Conservation (phyloP, 2,888 invertebrate species). For the Lasioglossum oenotherae region DNA sequence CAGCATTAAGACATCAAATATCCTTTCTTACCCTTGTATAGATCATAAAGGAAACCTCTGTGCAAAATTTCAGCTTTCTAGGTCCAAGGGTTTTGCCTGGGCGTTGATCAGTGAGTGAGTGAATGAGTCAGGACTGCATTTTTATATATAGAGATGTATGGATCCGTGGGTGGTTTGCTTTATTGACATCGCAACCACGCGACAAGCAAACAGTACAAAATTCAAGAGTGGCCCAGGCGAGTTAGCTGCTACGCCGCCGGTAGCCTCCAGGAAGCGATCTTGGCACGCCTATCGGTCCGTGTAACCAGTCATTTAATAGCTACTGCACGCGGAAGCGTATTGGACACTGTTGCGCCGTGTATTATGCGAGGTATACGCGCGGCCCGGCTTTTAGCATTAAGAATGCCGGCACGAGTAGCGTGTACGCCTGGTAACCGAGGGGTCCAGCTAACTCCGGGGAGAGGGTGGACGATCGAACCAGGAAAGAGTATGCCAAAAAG, state of each 20-base stretch:
- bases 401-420: constrained; percentile 65
- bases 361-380: constrained; percentile 64
- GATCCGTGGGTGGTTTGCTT: background rate
- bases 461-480: constrained; percentile 27
- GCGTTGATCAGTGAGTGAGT: no score
- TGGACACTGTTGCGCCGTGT: constrained; percentile 68
- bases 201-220: background rate
- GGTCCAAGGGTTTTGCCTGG: no score
- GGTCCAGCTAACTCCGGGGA: background rate
- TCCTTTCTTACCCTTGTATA: no score
- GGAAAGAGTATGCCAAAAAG: constrained; percentile 21
- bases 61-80: no score
- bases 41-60: no score
- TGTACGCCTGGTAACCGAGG: constrained; percentile 17
- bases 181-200: background rate
- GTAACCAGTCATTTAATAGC: constrained; percentile 79
- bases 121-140: no score
- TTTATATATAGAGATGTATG: no score
- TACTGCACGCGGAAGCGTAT: constrained; percentile 76
- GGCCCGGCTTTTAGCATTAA: constrained; percentile 66
- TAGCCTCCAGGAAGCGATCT: constrained; percentile 61
- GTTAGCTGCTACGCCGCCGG: background rate
- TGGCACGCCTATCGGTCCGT: constrained; percentile 73
- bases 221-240: background rate
- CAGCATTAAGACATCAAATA: no score